A percentile compares a stretch with the other conserved stretches of the same genome.
Conservation (phyloP, 2,113 vertebrate genomes). For the Sinocyclocheilus anophthalmus region DNA sequence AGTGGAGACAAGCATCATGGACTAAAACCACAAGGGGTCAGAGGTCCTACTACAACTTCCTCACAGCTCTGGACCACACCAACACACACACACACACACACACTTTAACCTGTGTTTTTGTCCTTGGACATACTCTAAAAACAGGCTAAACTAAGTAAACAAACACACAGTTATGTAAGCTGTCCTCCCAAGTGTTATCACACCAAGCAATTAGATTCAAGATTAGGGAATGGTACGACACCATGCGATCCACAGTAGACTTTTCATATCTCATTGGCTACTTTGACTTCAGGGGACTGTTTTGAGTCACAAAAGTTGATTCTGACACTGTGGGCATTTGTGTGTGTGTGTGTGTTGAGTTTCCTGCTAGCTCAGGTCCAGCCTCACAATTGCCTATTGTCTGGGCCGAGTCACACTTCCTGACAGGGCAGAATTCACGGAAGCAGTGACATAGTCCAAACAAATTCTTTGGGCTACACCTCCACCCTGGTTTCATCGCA, state of each 20-base stretch:
- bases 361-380: constrained; percentile 75
- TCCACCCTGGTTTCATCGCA: constrained; percentile 60
- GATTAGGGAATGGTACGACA: constrained; percentile 30
- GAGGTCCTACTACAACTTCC: constrained; percentile 65
- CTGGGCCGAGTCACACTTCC: constrained; percentile 71
- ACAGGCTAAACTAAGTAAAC: constrained; percentile 61
- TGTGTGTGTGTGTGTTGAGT: constrained; percentile 43
- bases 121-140: constrained; percentile 37
- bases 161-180: constrained; percentile 57
- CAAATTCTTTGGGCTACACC: constrained; percentile 72
- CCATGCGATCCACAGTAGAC: background rate
- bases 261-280: constrained; percentile 14
- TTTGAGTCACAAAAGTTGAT: background rate
- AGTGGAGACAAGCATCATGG: constrained; percentile 40
- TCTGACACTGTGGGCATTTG: constrained; percentile 29
- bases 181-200: constrained; percentile 51
- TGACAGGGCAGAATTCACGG: constrained; percentile 79
- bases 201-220: constrained; percentile 53
- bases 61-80: constrained; percentile 38
- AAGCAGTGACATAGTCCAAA: constrained; percentile 78
- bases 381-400: constrained; percentile 81
- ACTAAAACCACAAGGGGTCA: constrained; percentile 56
- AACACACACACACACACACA: constrained; percentile 26
- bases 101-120: constrained; percentile 43
- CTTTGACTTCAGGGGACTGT: constrained; percentile 3